Base-by-base conservation (phyloP, 2,113 vertebrate species). In the cattle (Bos taurus) region DNA sequence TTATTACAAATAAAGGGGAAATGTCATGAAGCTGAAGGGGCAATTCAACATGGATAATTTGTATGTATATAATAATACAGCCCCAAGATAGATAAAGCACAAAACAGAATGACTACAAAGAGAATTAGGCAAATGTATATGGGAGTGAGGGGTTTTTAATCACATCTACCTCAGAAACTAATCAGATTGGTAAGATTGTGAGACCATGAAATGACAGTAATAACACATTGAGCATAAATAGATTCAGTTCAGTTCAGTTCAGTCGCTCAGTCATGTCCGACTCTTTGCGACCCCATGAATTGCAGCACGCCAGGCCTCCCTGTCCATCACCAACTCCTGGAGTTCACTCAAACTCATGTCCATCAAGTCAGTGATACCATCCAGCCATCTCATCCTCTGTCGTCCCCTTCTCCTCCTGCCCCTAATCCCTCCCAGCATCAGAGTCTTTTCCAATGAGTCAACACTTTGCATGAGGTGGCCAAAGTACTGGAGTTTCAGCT, bases 361-460 rank as follows among this genome's bases (percentile, higher is more conserved):
- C 26, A 3, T 30, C 0, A 12, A 60, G 59, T 60, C 2, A 0
- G 2, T 14, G 59, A 30, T 30, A 26, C 26, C 59, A 60, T 60
- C 59, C 26, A 30, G 26, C 26, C 59, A 30, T 60, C 59, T 60
- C 12, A 28, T 28, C 59, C 59, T 60, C 59, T 2, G 26, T 60
- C 59, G 0, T 60, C 26, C 0, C 59, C 5, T 60, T 60, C 59
- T 60, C 59, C 59, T 60, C 26, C 59, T 28, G 59, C 26, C 59
- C 59, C 5, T 0, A 28, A 60, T 28, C 26, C 26, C 5, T 60
- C 26, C 26, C 59, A 14, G 26, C 26, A 60, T 60, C 54, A 56
- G 54, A 8, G 54, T 21, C 19, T 56, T 56, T 56, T 56, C 54
- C 54, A 56, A 8, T 56, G 19, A 56, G 54, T 56, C 19, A 56